Base-by-base conservation (phyloP, 2,113 vertebrate species). In the Stomatorhinus ivindoensis region DNA sequence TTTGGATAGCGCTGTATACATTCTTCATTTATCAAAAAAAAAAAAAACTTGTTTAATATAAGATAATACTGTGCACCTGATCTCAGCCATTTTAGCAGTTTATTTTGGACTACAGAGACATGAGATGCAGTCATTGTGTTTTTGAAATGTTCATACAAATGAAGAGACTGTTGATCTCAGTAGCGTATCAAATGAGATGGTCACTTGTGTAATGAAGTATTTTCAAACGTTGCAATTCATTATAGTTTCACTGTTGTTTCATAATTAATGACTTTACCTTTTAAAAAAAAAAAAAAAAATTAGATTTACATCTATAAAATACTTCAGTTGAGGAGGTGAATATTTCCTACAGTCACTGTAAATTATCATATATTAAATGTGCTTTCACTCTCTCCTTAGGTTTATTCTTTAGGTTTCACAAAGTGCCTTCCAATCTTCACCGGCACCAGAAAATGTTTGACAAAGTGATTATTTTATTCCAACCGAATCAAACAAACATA, bases 311-410 rank as follows among this genome's bases (percentile, higher is more conserved):
- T 80, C 73, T 80, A 42, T 80, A 80, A 80, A 39, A 80, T 42
- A 39, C 73, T 80, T 80, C 13, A 80, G 35, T 35, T 80, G 73
- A 80, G 35, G 73, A 80, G 73, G 73, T 42, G 73, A 80, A 80
- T 80, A 80, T 80, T 80, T 42, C 73, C 73, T 80, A 80, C 31
- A 80, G 73, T 42, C 73, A 80, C 35, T 80, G 73, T 80, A 35
- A 80, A 80, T 80, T 80, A 80, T 80, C 13, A 80, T 80, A 42
- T 80, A 80, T 80, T 80, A 35, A 35, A 80, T 80, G 73, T 80
- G 73, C 35, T 80, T 80, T 42, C 31, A 80, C 42, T 19, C 73
- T 80, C 15, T 42, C 73, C 73, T 42, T 80, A 17, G 31, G 31
- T 42, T 42, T 42, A 42, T 80, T 80, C 4, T 80, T 80, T 42